Conservation (phyloP, 2,113 vertebrate genomes). For the Aspidoscelis tigris region DNA sequence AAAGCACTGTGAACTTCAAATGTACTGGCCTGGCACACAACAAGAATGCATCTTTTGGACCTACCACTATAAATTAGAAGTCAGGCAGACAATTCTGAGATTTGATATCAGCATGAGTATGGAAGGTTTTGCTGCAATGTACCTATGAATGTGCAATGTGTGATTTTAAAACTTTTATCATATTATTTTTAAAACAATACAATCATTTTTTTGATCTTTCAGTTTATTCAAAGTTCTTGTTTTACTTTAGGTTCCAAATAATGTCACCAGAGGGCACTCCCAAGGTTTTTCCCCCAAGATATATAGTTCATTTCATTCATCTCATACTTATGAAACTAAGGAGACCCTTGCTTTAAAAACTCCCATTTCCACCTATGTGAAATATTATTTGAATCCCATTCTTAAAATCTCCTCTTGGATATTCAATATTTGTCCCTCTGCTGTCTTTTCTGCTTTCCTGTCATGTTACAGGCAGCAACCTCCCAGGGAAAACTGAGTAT, state of each 20-base stretch:
- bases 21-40: neutral
- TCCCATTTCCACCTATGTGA: constrained; percentile 17
- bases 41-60: neutral
- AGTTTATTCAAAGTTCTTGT: constrained; percentile 27
- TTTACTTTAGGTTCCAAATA: neutral
- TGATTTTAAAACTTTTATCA: neutral
- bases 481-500: neutral
- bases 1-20: neutral
- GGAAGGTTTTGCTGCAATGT: neutral
- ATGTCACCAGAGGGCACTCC: neutral
- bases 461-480: neutral
- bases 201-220: neutral
- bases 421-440: neutral
- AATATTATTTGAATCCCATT: neutral
- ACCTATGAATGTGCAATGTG: neutral
- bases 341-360: neutral
- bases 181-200: neutral
- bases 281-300: constrained; percentile 1
- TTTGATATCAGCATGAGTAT: neutral
- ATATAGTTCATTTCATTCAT: no score
- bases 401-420: neutral
- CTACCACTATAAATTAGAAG: neutral
- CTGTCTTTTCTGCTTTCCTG: neutral
- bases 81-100: neutral
- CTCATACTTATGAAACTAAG: constrained; percentile 2